These are phyloP conservation scores for Choreutis nemorana DNA, from an alignment of 2,888 invertebrate species.

Conservation along the genomic window DNA sequence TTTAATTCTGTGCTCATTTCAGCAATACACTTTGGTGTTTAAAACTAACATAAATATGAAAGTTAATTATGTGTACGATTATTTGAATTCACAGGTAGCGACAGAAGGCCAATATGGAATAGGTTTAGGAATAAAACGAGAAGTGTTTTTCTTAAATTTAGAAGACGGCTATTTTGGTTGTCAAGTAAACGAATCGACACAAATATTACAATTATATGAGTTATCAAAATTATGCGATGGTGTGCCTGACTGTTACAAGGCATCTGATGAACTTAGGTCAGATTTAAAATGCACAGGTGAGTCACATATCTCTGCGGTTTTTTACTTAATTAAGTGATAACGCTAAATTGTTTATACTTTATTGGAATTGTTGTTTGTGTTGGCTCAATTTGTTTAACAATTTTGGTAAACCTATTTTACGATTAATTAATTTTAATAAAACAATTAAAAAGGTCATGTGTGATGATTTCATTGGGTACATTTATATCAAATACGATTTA, in stretches of 20 bases:
- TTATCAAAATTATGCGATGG: conserved; percentile 94
- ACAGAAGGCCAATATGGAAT: conserved; percentile 83
- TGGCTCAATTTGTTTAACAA: no score
- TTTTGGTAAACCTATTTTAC: no score
- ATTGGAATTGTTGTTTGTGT: no score
- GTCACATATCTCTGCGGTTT: conserved; percentile 24
- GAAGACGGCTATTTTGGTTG: conserved; percentile 98
- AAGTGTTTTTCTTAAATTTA: conserved; percentile 95
- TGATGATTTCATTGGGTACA: not conserved
- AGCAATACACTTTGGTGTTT: not conserved
- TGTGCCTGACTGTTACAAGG: conserved; percentile 87
- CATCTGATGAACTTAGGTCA: conserved; percentile 88
- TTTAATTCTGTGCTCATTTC: not conserved
- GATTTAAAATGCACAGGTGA: conserved; percentile 95
- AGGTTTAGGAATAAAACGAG: conserved; percentile 85
- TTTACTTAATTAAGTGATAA: not conserved
- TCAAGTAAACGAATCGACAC: conserved; percentile 96
- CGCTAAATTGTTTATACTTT: not conserved
- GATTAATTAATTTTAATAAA: not conserved
- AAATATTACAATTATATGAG: conserved; percentile 94
- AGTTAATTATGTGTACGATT: not conserved
- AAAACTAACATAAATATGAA: not conserved
- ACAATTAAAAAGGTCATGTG: not conserved
- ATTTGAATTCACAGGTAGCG: conserved; percentile 65
- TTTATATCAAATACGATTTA: not conserved